Conservation (phyloP, 2,888 invertebrate species). For the Lutraria lutraria region DNA sequence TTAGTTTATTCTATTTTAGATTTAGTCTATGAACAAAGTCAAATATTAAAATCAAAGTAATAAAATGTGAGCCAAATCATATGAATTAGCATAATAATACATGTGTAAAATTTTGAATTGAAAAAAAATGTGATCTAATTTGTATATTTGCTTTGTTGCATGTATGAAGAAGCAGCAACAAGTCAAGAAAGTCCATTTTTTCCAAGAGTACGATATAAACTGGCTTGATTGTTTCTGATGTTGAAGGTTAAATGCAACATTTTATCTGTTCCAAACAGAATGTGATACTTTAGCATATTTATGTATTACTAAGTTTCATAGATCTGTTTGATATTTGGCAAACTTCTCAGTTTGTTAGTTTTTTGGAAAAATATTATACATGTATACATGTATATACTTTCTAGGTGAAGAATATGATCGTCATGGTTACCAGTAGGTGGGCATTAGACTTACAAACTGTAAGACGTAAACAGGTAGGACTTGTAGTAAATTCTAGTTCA, state of each 20-base stretch:
- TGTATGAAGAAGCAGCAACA: too few species aligned
- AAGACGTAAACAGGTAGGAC: constrained; percentile 75
- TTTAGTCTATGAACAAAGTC: not conserved
- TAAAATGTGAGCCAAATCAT: not conserved
- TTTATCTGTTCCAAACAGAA: too few species aligned
- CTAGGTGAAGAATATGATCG: constrained; percentile 78
- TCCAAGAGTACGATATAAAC: too few species aligned
- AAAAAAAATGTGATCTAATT: not conserved
- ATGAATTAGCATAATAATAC: not conserved
- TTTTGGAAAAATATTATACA: not conserved
- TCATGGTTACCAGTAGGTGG: constrained; percentile 76
- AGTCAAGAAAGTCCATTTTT: too few species aligned
- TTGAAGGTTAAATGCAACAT: too few species aligned
- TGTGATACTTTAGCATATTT: too few species aligned
- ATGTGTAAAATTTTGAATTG: not conserved
- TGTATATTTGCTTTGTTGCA: too few species aligned
- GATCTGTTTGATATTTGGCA: too few species aligned
- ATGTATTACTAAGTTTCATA: too few species aligned
- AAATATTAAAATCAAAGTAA: not conserved
- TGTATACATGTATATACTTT: constrained; percentile 12
- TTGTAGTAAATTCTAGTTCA: not conserved
- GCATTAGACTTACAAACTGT: constrained; percentile 71
- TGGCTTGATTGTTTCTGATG: too few species aligned
- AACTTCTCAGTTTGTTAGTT: not conserved
- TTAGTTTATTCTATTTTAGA: not conserved